Evolutionary conservation across 2,888 invertebrate genomes (phyloP).

Genomic region (Caenorhabditis becei): DNA sequence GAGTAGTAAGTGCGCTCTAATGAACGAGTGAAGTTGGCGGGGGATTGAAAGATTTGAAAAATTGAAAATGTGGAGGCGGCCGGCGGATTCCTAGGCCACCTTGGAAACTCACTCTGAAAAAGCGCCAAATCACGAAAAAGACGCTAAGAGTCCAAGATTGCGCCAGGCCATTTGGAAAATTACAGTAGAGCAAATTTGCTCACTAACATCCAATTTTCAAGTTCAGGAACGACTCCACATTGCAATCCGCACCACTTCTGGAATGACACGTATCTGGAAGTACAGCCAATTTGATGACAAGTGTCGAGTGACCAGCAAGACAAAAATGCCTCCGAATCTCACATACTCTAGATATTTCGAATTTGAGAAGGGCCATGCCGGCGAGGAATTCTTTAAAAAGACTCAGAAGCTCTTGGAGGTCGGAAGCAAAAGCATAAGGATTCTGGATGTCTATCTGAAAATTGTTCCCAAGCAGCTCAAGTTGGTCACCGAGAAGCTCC

Average conservation of each 20-base stretch:
- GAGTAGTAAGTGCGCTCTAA: too few relatives aligned
- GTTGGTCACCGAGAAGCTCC: too few relatives aligned
- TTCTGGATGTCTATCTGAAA: too few relatives aligned
- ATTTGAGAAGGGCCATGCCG: not conserved
- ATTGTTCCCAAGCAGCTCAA: too few relatives aligned
- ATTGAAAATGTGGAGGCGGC: not conserved
- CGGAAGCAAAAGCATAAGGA: not conserved
- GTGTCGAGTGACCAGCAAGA: not conserved
- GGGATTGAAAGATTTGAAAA: not conserved
- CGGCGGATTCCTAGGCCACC: too few relatives aligned
- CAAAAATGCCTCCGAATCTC: not conserved
- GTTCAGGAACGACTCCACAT: conserved; percentile 7
- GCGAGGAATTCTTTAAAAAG: not conserved
- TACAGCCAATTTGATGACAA: not conserved
- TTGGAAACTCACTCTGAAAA: too few relatives aligned
- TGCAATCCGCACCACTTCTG: not conserved
- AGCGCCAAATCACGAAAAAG: too few relatives aligned
- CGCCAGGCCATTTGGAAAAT: too few relatives aligned
- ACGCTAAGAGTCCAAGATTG: too few relatives aligned
- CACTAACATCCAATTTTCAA: too few relatives aligned
- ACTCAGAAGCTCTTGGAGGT: not conserved
- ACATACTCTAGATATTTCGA: not conserved
- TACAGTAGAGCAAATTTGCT: too few relatives aligned
- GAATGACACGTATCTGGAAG: conserved; percentile 6
- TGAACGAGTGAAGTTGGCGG: too few relatives aligned